Evolutionary conservation across 2,797 vertebrate genomes (phyloP).

Genomic region (Falco novaeseelandiae): DNA sequence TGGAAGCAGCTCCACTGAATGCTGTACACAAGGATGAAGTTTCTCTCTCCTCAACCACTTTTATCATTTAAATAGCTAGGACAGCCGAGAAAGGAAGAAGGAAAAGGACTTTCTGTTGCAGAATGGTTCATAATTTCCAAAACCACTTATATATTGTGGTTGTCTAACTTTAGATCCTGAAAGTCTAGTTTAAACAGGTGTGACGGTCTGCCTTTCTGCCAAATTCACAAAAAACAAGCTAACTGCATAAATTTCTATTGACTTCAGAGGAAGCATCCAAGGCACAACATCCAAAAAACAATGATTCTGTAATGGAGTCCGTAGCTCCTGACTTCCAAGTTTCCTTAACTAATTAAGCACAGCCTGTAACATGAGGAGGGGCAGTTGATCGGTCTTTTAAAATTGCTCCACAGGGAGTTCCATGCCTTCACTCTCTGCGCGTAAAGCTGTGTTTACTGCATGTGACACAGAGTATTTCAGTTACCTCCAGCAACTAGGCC

Average conservation of each 20-base stretch:
- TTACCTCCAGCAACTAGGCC: background rate
- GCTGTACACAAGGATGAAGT: background rate
- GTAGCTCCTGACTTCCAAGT: background rate
- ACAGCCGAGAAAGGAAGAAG: background rate
- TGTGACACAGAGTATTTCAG: background rate
- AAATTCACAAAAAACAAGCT: background rate
- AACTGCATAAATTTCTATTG: background rate
- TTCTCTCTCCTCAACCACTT: background rate
- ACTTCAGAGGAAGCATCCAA: background rate
- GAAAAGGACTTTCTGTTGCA: background rate
- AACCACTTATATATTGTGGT: background rate
- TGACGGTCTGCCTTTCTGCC: background rate
- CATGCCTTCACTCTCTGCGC: background rate
- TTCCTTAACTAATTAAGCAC: background rate
- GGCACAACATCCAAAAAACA: background rate
- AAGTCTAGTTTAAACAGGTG: background rate
- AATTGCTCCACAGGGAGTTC: background rate
- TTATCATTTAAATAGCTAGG: background rate
- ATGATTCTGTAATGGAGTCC: background rate
- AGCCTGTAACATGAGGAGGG: background rate
- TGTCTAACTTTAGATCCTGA: background rate
- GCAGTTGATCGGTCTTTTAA: background rate
- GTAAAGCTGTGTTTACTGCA: slow-evolving; percentile 7
- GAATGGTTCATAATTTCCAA: background rate
- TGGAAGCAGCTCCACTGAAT: background rate